Percentiles rank a stretch among this genome's conserved stretches.
phyloP scores from a whole-genome alignment of 2,113 vertebrate species.

The Myxocyprinus asiaticus region DNA sequence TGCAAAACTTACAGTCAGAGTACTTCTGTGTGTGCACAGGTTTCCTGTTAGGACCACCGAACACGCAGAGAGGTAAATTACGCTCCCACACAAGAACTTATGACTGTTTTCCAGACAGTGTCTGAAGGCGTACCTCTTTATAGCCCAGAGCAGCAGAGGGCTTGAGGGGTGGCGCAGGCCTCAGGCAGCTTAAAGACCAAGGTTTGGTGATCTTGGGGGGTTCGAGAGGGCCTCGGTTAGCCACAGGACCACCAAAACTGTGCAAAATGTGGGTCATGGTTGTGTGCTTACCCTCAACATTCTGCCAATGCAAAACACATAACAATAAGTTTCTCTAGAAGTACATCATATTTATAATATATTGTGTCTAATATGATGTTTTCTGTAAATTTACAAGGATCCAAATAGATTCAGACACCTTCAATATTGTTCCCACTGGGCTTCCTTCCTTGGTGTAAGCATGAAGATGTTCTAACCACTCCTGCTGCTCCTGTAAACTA shows the following conservation, averaged over 20 bases:
- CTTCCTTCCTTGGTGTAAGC: slow-evolving; percentile 84
- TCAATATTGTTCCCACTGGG: slow-evolving; percentile 78
- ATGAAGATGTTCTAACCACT: slow-evolving; percentile 92
- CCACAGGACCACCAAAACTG: slow-evolving; percentile 75
- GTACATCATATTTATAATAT: not conserved
- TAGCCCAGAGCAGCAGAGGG: slow-evolving; percentile 94
- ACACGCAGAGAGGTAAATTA: slow-evolving; percentile 31
- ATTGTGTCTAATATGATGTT: not conserved
- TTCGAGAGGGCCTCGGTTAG: slow-evolving; percentile 86
- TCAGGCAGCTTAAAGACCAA: slow-evolving; percentile 96
- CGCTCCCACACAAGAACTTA: slow-evolving; percentile 35
- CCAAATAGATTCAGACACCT: slow-evolving; percentile 58
- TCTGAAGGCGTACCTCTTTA: slow-evolving; percentile 88
- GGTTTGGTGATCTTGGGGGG: slow-evolving; percentile 92
- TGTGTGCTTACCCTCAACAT: slow-evolving; percentile 63
- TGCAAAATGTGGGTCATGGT: slow-evolving; percentile 76
- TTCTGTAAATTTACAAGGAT: too few species aligned
- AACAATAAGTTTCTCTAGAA: not conserved
- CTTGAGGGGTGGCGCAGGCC: slow-evolving; percentile 93
- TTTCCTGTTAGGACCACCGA: slow-evolving; percentile 47
- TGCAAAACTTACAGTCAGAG: slow-evolving; percentile 21
- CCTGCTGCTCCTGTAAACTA: slow-evolving; percentile 86
- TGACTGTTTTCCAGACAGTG: slow-evolving; percentile 35
- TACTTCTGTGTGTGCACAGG: not conserved
- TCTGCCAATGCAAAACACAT: slow-evolving; percentile 47